Evolutionary conservation across 1,140 invertebrate species (phyloP), one percentile per base, ranked within the genome.

Genomic region (Phenacoccus solenopsis): DNA sequence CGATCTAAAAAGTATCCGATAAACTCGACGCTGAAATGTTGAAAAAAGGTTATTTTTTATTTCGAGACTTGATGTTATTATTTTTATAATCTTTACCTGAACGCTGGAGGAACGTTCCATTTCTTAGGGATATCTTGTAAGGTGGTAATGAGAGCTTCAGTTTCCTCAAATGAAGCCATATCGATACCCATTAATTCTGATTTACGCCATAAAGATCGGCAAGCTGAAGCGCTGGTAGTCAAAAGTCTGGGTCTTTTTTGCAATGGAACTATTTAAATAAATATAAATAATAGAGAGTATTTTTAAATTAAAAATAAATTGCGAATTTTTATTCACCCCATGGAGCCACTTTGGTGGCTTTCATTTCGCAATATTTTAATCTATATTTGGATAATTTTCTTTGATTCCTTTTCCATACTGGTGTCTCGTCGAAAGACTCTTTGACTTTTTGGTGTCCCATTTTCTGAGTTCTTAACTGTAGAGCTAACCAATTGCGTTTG

Each of bases 1-100:
- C 91, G 83, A 81, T 96, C 94, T 49, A 95, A 79, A 78, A 93
- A 98, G 78, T 98, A 98, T 12, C 89, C 91, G 49, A 96, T 90
- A 78, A 96, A 98, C 78, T 98, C 95, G 0, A 96, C 90, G 69
- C 88, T 94, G 74, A 89, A 72, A 71, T 21, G 3, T 38, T 28
- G n/a, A 73, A 72, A 67, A n/a, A 7, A 61, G 21, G 9, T 20
- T 10, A 61, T 9, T 10, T 10, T 61, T 10, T 10, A 61, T 20
- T 20, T 10, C 59, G 22, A 24, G 12, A 25, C 2, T 20, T 16
- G 13, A 49, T 4, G 12, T 7, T 16, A 22, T 12, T n/a, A 69
- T 69, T 69, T 28, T 7, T 24, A 21, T 30, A 69, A 69, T n/a
- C 38, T 70, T 38, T 70, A 79, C 78, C 76, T 80, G 70, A 88